Evolutionary conservation across 2,888 invertebrate genomes (phyloP).

Genomic region (Ennomos erosarius): DNA sequence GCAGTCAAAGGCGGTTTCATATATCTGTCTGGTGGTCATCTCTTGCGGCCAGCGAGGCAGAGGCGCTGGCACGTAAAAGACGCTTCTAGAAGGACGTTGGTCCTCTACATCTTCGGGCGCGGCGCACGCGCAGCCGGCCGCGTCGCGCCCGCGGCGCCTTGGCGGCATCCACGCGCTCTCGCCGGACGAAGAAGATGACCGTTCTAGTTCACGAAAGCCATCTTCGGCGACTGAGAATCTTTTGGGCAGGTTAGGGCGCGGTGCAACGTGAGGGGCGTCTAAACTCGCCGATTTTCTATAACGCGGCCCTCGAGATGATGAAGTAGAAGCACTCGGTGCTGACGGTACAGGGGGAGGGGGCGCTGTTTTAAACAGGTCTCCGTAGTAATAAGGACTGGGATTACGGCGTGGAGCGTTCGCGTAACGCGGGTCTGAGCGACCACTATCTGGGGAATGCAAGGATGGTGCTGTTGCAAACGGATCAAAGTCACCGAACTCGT

Average conservation of each 20-base stretch:
- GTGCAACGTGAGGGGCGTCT: slow-evolving; percentile 89
- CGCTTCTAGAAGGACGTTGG: slow-evolving; percentile 87
- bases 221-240: slow-evolving; percentile 90
- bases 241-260: slow-evolving; percentile 86
- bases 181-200: slow-evolving; percentile 84
- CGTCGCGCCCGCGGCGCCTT: slow-evolving; percentile 87
- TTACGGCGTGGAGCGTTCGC: slow-evolving; percentile 87
- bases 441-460: slow-evolving; percentile 89
- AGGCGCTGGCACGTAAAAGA: slow-evolving; percentile 89
- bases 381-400: slow-evolving; percentile 94
- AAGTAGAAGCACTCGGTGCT: slow-evolving; percentile 74
- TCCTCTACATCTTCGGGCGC: slow-evolving; percentile 88
- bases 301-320: slow-evolving; percentile 80
- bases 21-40: slow-evolving; percentile 89
- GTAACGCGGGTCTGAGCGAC: slow-evolving; percentile 84
- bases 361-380: slow-evolving; percentile 87
- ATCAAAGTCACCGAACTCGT: slow-evolving; percentile 83
- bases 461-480: slow-evolving; percentile 83
- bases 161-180: slow-evolving; percentile 89
- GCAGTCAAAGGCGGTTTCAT: slow-evolving; percentile 96
- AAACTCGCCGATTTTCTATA: slow-evolving; percentile 91
- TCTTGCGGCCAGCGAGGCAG: slow-evolving; percentile 87
- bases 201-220: slow-evolving; percentile 86
- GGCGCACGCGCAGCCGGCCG: slow-evolving; percentile 90
- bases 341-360: slow-evolving; percentile 79